Evolutionary conservation across 2,113 vertebrate species (phyloP), one percentile per base, ranked within the genome.

Genomic region (Barnardius zonarius): DNA sequence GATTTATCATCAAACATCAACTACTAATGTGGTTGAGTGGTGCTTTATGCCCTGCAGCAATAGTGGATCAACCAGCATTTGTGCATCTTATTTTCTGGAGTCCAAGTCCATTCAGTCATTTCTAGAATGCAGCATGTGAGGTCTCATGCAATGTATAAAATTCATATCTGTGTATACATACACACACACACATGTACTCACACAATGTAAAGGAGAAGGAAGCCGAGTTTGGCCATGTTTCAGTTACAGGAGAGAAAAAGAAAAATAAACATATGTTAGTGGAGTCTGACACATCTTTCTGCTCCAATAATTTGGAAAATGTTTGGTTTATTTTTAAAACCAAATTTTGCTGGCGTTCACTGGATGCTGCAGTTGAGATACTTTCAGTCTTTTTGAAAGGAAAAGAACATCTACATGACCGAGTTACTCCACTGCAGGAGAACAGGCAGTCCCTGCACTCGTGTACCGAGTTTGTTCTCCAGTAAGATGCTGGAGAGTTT

Each of bases 241-340:
- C 97, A 98, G 97, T 96, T 97, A 95, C 39, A 94, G 77, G 75
- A 96, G 83, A 90, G 77, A 91, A 94, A 82, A 89, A 83, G 94
- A 97, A 96, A 98, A 98, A 98, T 98, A 97, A 98, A 95, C 98
- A 98, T 98, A 98, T 97, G 97, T 95, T 98, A 94, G 96, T 88
- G 61, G 96, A 98, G 98, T 98, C 98, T 98, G 97, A 97, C 98
- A 97, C 97, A 90, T 98, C 96, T 97, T 97, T 98, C 96, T 96
- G 97, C 98, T 97, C 96, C 96, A 96, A 96, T 97, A 97, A 97
- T 96, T 95, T 54, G 20, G 83, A 95, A 98, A 96, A 96, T 93
- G 73, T 97, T 97, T 95, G 95, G 92, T 98, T 97, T 97, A 97
- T 96, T 97, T 98, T 95, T 97, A 90, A 96, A 98, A 96, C 94